Base-by-base conservation (phyloP, 2,797 vertebrate genomes). In the Orientallactaga sibirica region DNA sequence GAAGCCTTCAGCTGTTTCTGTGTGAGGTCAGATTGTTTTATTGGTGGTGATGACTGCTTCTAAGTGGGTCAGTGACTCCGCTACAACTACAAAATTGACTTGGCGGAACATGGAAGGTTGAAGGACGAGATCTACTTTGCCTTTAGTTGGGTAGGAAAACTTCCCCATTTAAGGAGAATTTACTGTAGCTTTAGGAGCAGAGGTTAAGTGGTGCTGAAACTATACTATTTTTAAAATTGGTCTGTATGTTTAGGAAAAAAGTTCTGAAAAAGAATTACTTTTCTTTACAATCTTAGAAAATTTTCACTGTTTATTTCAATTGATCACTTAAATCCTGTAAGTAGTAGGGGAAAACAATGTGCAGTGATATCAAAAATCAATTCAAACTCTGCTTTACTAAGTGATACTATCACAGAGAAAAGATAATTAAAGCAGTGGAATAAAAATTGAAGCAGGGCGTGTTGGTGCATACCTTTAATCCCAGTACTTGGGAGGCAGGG, bases 101-200 rank as follows among this genome's bases (percentile, higher is more conserved):
- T 64, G 33, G 29, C 33, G 22, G 90, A 48, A 76, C 0, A 8
- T 66, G 43, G 19, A 90, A 84, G 61, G 33, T 81, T 95, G 43
- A 48, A 7, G 73, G 86, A 95, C n/a, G n/a, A 74, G 24, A 37
- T 88, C 48, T 48, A 19, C 18, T 86, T 80, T 43, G 10, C 11
- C 77, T 71, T 62, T 24, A 61, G 8, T 52, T 66, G 7, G 61
- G 4, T 76, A 87, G 52, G 14, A 79, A 22, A 61, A 48, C 29
- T 66, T 92, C 10, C 52, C 20, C 52, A 25, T 82, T 94, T 83
- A 84, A 82, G n/a, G 61, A 86, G 7, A 70, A 90, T 94, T 94
- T 92, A 88, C 14, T 93, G 6, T n/a, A 10, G 25, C 14, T 83
- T 2, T 90, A 68, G 41, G 58, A 74, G 37, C 43, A 83, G 62